Evolutionary conservation across 1,140 invertebrate species (phyloP), one percentile per base, ranked within the genome.

Genomic region (Nymphalis io): DNA sequence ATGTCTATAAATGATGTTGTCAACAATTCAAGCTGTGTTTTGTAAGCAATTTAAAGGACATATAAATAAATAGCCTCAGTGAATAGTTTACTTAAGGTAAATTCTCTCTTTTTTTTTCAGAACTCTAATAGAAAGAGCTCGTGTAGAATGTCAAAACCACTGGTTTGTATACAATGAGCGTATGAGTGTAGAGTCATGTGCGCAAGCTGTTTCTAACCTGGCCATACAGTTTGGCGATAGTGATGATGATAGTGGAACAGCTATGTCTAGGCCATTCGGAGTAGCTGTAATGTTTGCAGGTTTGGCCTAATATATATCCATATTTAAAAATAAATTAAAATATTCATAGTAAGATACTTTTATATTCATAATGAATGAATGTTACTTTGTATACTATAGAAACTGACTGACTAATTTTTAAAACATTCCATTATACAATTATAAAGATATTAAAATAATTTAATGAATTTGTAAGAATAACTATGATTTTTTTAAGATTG

Each of bases 191-290:
- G 99, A 99, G 92, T 99, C 98, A 38, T 97, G 98, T 68, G 98
- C 99, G 5, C 98, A 99, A 89, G 97, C 98, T 53, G 99, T 99
- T 0, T 99, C 98, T 12, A 99, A 99, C 89, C 91, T 99, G 67
- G 99, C 99, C 40, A 98, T 99, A 83, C 97, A 99, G 82, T 99
- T 99, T 94, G 99, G 99, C 15, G 98, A 99, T 88, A 98, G 97
- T 79, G 97, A 98, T 91, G 95, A 96, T 79, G 98, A 99, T 93
- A 98, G 98, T 75, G 94, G 94, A 8, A 96, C 97, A 33, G 98
- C 98, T n/a, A 99, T 99, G 98, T 99, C 98, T 75, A 95, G 99
- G 73, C 99, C 99, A 15, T 99, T 99, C 94, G 99, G 99, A 75
- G 98, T 99, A 27, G 99, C 99, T 21, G 96, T 98, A 78, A 92